Evolutionary conservation across 2,797 vertebrate genomes (phyloP), one percentile per base, ranked within the genome.

Genomic region (Thaleichthys pacificus): DNA sequence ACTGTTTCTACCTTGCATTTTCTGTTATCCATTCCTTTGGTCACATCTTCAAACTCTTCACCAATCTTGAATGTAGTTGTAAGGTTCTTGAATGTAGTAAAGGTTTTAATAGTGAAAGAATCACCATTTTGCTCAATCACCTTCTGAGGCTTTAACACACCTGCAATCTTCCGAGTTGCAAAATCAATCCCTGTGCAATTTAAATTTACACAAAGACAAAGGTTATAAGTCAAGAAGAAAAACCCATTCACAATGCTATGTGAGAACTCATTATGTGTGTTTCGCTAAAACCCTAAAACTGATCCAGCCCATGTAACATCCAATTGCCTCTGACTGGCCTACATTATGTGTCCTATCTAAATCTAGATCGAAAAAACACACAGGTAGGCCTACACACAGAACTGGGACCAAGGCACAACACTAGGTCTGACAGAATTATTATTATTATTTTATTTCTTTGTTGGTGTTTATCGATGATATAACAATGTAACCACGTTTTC

Each of bases 101-200:
- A 75, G 0, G 94, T 97, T 28, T 85, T 90, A 85, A 97, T 93
- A 15, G 56, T 84, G 78, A 97, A 96, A 1, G 76, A 80, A 26
- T 96, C 90, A 0, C 93, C 94, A 0, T 95, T 88, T 88, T 97
- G 96, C 81, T 94, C 91, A 47, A 96, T 94, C 74, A 95, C 91
- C 77, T 96, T 97, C 89, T 95, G 95, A 11, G 95, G 95, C 82
- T 95, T 97, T 88, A 97, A 80, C 87, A 94, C 30, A 2, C 87
- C 90, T n/a, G 94, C 95, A 76, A 96, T 86, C 84, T 95, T 97
- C 66, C 93, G 92, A 1, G 94, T 96, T 77, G 94, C 91, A 79
- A 95, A 96, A 82, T 96, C 94, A 61, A 96, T 94, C 73, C 89
- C 96, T 97, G 80, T 9, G 2, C 42, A 56, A 56, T 5, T n/a